Conservation (phyloP, 92 coral and sea anemone species). For the Parazoanthus atlanticus region DNA sequence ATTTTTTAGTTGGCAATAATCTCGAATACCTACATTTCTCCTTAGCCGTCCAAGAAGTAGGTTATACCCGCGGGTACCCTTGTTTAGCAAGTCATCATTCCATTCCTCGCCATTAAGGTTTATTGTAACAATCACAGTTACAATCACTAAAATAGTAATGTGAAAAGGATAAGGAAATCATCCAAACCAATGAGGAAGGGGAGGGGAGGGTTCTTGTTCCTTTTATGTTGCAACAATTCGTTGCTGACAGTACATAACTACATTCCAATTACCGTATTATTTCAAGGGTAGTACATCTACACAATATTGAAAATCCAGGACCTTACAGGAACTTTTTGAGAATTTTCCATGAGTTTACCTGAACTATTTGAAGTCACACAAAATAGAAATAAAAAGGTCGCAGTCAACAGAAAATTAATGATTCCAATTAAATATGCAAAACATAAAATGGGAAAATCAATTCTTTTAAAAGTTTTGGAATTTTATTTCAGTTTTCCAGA, state of each 20-base stretch:
- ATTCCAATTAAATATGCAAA: no score
- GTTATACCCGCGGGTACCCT: neutral
- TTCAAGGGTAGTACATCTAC: no score
- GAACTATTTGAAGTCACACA: no score
- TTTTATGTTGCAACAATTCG: neutral
- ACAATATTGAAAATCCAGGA: no score
- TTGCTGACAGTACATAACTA: neutral
- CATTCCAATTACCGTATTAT: neutral
- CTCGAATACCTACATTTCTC: neutral
- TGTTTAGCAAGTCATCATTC: conserved; percentile 8
- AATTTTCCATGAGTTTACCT: no score
- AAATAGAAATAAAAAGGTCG: no score
- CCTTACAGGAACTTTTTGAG: no score
- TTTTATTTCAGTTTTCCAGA: no score
- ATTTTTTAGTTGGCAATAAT: neutral
- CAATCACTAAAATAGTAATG: neutral
- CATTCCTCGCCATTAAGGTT: neutral
- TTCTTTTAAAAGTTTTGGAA: no score
- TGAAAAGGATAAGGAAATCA: neutral
- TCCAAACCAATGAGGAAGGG: no score
- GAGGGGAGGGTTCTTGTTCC: neutral
- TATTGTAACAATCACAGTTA: neutral
- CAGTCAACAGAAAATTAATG: no score
- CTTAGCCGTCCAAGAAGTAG: conserved; percentile 21
- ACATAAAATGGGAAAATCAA: no score